These are phyloP conservation scores for Excalfactoria chinensis DNA, from an alignment of 2,113 vertebrate genomes.

Conservation along the genomic window DNA sequence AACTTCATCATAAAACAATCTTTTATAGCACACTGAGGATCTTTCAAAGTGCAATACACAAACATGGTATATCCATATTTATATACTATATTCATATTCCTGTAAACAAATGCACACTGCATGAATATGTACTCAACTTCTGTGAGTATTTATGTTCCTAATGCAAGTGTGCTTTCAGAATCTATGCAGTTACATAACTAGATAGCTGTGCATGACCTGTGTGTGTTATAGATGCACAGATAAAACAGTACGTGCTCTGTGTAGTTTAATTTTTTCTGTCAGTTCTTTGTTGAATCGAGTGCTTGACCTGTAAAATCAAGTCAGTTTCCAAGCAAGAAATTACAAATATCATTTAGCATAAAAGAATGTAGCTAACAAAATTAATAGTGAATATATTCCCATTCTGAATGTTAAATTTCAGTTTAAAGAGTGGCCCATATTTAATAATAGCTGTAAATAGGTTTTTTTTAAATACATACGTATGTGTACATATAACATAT, in stretches of 20 bases:
- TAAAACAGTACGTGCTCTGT: background rate
- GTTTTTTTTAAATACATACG: background rate
- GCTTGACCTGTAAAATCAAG: background rate
- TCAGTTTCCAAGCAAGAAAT: background rate
- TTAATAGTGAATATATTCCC: background rate
- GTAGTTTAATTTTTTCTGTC: background rate
- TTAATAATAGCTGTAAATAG: background rate
- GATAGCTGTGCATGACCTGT: background rate
- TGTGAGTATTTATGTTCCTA: conserved; percentile 3
- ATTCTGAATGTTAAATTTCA: background rate
- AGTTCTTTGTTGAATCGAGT: background rate
- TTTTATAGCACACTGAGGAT: background rate
- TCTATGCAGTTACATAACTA: background rate
- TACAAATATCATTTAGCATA: background rate
- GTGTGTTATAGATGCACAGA: background rate
- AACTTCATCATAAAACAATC: background rate
- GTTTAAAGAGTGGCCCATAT: background rate
- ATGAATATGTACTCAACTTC: background rate
- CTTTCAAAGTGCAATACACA: background rate
- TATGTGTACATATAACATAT: fast-evolving
- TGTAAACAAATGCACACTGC: conserved; percentile 11
- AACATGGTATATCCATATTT: conserved; percentile 9
- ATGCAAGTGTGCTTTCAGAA: background rate
- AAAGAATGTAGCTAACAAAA: background rate
- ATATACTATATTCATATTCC: background rate